phyloP scores from a whole-genome alignment of 2,888 invertebrate genomes.

The Anagyrus pseudococci region DNA sequence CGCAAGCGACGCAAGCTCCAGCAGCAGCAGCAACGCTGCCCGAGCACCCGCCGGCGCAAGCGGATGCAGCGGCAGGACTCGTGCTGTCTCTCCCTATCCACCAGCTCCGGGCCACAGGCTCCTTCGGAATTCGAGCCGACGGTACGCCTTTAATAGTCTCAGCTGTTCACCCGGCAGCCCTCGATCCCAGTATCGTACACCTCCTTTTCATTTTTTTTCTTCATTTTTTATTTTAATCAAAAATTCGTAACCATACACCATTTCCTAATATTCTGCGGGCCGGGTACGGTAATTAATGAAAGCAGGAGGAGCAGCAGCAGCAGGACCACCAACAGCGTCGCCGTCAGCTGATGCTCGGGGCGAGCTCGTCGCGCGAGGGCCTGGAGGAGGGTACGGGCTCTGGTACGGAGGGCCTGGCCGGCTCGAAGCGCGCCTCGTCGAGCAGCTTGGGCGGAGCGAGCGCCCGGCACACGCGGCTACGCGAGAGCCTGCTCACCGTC shows the following conservation, averaged over 20 bases:
- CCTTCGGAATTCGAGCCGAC: neutral
- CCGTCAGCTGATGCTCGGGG: constrained; percentile 27
- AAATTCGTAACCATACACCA: too few relatives aligned
- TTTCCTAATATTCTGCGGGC: too few relatives aligned
- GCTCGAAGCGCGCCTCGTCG: constrained; percentile 54
- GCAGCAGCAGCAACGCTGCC: constrained; percentile 50
- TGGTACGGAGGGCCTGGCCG: constrained; percentile 48
- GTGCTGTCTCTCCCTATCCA: constrained; percentile 41
- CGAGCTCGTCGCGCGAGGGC: constrained; percentile 38
- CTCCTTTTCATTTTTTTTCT: too few relatives aligned
- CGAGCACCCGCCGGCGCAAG: too few relatives aligned
- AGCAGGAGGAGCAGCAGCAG: constrained; percentile 14
- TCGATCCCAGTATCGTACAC: too few relatives aligned
- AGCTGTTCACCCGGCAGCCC: too few relatives aligned
- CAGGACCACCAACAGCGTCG: constrained; percentile 28
- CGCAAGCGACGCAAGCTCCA: constrained; percentile 46
- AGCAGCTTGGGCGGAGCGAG: constrained; percentile 57
- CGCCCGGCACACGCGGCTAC: constrained; percentile 63
- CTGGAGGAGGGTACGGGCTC: constrained; percentile 40
- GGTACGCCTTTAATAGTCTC: too few relatives aligned
- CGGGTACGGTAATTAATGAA: too few relatives aligned
- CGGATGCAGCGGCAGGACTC: constrained; percentile 48
- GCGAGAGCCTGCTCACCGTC: constrained; percentile 72
- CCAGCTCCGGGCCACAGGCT: constrained; percentile 31
- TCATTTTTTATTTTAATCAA: too few relatives aligned